Base-by-base conservation (phyloP, 2,888 invertebrate species). In the Cerceris rybyensis region DNA sequence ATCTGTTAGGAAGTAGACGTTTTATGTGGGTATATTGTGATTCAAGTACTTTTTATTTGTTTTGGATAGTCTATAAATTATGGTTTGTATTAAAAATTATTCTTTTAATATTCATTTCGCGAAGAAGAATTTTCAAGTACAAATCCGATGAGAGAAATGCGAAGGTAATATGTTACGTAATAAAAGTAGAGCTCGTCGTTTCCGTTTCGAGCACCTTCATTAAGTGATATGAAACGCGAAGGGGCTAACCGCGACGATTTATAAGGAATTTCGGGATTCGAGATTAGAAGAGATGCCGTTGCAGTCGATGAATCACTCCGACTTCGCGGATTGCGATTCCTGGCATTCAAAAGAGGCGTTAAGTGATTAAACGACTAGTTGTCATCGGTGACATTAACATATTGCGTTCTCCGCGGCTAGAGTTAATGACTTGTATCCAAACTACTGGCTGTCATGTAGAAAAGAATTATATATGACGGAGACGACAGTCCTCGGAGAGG, bases 321-420 rank as follows among this genome's bases (percentile, higher is more conserved):
- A 72, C 71, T 76, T 73, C 81, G 81, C 69, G 74, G 65, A 16
- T 79, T 42, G 85, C 85, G 83, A 85, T 85, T 85, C 85, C 85
- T 78, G 85, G 85, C 81, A 88, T 88, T 87, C 82, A 75, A 85
- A 82, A 78, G 83, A 88, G 88, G 90, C 86, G 89, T 87, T 88
- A 90, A 90, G 90, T 88, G 89, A 90, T 89, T 90, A 90, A 90
- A 88, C 87, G 88, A 87, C 81, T 80, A 86, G 89, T 90, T 90
- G 90, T 90, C 90, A 88, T 90, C 88, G 83, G 86, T 89, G 87
- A 87, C 87, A 84, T 81, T 88, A 88, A 88, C 86, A 88, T 87
- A 87, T 87, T 87, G 85, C 84, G 86, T 73, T 76, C 78, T 68
- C 81, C 74, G 81, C 77, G 65, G 81, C 80, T 65, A 67, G 78